Evolutionary conservation across 2,888 invertebrate genomes (phyloP).

Genomic region (Liposcelis brunnea): DNA sequence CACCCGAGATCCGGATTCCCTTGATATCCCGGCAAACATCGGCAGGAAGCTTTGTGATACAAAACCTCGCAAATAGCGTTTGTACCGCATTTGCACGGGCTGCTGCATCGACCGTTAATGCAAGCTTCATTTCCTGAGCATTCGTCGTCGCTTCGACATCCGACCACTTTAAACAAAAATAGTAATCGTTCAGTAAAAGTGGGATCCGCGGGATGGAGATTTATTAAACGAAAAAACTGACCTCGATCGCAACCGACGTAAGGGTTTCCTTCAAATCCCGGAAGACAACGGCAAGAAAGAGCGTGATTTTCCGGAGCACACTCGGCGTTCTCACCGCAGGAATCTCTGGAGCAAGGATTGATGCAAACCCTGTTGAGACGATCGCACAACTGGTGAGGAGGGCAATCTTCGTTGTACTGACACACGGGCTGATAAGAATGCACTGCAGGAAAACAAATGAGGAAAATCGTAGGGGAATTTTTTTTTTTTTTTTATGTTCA

Average conservation of each 20-base stretch:
- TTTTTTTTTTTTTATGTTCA: background rate
- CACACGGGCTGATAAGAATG: conserved; percentile 42
- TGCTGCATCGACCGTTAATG: conserved; percentile 54
- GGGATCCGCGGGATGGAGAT: background rate
- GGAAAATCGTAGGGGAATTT: background rate
- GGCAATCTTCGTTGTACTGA: conserved; percentile 82
- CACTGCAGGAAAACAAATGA: conserved; percentile 23
- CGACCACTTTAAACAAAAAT: conserved; percentile 35
- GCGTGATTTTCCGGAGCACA: conserved; percentile 60
- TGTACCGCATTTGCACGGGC: conserved; percentile 60
- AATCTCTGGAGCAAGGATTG: conserved; percentile 60
- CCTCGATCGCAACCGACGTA: conserved; percentile 51
- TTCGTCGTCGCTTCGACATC: conserved; percentile 52
- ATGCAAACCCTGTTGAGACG: conserved; percentile 67
- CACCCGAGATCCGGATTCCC: conserved; percentile 61
- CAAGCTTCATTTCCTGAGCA: conserved; percentile 60
- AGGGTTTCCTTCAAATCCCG: conserved; percentile 60
- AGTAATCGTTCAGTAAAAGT: background rate
- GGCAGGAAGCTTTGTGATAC: conserved; percentile 62
- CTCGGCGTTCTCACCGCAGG: conserved; percentile 67
- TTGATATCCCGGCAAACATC: conserved; percentile 62
- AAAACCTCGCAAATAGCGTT: conserved; percentile 68
- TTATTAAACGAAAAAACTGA: conserved; percentile 20
- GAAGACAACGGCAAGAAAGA: conserved; percentile 54
- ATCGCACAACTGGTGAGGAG: conserved; percentile 70